phyloP scores from a whole-genome alignment of 2,888 invertebrate genomes.

The Drosophila subquinaria region DNA sequence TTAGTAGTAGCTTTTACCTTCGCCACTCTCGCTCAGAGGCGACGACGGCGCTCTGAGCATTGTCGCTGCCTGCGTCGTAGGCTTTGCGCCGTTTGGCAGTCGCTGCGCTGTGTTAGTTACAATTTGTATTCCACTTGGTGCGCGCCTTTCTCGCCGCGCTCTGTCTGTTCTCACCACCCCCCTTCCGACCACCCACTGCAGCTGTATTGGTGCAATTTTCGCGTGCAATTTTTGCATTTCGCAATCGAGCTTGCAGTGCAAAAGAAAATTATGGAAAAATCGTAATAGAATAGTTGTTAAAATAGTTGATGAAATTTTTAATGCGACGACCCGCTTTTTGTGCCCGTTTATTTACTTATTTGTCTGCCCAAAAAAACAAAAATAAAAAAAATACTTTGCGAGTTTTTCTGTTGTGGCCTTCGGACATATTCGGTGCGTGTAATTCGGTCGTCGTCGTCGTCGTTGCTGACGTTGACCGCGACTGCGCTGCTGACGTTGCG shows the following conservation, averaged over 20 bases:
- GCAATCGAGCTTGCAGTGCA: constrained; percentile 51
- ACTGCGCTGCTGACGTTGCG: constrained; percentile 20
- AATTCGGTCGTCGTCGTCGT: constrained; percentile 68
- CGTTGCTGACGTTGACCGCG: constrained; percentile 7
- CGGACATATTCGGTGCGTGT: constrained; percentile 81
- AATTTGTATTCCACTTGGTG: constrained; percentile 75
- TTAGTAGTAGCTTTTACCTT: constrained; percentile 66
- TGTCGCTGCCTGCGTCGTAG: constrained; percentile 61
- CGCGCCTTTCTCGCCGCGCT: constrained; percentile 62
- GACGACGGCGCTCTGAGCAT: constrained; percentile 19
- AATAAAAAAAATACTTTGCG: constrained; percentile 33
- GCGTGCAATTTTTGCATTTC: constrained; percentile 72
- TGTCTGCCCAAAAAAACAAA: constrained; percentile 57
- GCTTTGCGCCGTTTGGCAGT: constrained; percentile 59
- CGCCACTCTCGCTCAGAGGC: constrained; percentile 23
- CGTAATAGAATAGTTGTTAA: constrained; percentile 48
- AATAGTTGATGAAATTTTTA: constrained; percentile 35
- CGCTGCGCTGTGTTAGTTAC: constrained; percentile 73
- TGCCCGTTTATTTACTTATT: constrained; percentile 13
- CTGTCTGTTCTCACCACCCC: constrained; percentile 6
- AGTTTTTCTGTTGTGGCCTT: constrained; percentile 57
- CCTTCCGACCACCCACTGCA: constrained; percentile 6
- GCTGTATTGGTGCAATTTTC: constrained; percentile 55
- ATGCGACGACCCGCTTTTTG: constrained; percentile 36
- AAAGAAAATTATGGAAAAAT: constrained; percentile 71